Base-by-base conservation (phyloP, 2,113 vertebrate genomes). In the Ursus arctos region DNA sequence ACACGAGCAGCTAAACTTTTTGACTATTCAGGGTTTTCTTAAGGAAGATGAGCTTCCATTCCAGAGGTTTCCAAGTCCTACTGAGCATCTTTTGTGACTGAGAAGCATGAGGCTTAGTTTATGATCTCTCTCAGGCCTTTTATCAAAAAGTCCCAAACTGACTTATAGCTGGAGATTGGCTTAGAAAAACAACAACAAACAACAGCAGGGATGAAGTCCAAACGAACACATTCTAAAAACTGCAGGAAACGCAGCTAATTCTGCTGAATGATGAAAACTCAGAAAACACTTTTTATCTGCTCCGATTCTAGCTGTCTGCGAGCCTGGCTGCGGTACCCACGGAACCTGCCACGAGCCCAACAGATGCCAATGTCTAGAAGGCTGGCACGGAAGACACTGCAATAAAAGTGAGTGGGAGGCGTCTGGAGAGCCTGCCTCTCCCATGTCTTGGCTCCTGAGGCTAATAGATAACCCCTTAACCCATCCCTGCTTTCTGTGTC, bases 371-470 rank as follows among this genome's bases (percentile, higher is more conserved):
- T 99, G 99, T 98, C 99, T 98, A 88, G 99, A 99, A 83, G 99
- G 99, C 76, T 99, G 99, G 99, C 99, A 99, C 0, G 99, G 99
- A 98, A 99, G 99, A 95, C 98, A 99, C 95, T 99, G 99, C 98
- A 99, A 99, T 97, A 99, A 99, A 99, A 99, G 99, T 99, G 98
- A 99, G 99, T 99, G 97, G 92, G 76, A 97, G 98, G 80, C 63
- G 51, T 49, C 14, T 18, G 26, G 18, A 10, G 28, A 88, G 33
- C 36, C 36, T 36, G 36, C 36, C 36, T 36, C 36, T 36, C 36
- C 36, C 36, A 36, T 36, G 36, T 31, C 87, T 33, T 76, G 67
- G 51, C 36, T 88, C 87, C 31, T 28, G 19, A 51, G 43, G 24
- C 80, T 51, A 26, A n/a, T 3, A 33, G 81, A 74, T 14, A 83